These are phyloP conservation scores for Epirrhoe alternata DNA, from an alignment of 2,888 invertebrate genomes.

Conservation along the genomic window DNA sequence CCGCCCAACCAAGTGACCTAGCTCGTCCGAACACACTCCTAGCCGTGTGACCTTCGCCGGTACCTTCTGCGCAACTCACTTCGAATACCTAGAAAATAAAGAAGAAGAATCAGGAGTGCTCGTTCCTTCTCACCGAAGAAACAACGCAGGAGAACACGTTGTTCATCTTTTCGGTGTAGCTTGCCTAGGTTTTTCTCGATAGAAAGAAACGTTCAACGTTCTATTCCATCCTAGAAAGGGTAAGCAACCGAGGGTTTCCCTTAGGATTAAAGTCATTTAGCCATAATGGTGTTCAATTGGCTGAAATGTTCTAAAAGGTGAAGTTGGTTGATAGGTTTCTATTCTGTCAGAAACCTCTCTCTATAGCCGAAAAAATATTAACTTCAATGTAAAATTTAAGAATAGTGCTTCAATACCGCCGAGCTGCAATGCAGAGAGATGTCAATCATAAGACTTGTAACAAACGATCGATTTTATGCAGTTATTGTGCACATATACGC, in stretches of 20 bases:
- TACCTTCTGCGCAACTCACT: slow-evolving; percentile 90
- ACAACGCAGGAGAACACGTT: too few relatives aligned
- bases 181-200: too few relatives aligned
- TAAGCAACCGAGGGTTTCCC: neutral
- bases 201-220: neutral
- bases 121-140: too few relatives aligned
- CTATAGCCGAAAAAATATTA: neutral
- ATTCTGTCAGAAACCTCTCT: neutral
- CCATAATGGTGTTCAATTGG: neutral
- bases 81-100: slow-evolving; percentile 91
- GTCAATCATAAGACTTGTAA: neutral
- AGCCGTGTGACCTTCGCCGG: slow-evolving; percentile 83
- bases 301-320: neutral
- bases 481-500: slow-evolving; percentile 1
- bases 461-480: neutral
- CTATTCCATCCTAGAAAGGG: neutral
- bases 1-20: slow-evolving; percentile 94
- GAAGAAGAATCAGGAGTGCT: neutral
- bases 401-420: too few relatives aligned
- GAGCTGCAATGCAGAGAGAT: neutral
- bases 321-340: too few relatives aligned
- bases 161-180: too few relatives aligned
- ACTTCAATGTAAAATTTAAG: neutral
- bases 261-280: neutral
- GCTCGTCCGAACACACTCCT: slow-evolving; percentile 88